Conservation (phyloP, 2,888 invertebrate species). For the Stenotaenia linearis region DNA sequence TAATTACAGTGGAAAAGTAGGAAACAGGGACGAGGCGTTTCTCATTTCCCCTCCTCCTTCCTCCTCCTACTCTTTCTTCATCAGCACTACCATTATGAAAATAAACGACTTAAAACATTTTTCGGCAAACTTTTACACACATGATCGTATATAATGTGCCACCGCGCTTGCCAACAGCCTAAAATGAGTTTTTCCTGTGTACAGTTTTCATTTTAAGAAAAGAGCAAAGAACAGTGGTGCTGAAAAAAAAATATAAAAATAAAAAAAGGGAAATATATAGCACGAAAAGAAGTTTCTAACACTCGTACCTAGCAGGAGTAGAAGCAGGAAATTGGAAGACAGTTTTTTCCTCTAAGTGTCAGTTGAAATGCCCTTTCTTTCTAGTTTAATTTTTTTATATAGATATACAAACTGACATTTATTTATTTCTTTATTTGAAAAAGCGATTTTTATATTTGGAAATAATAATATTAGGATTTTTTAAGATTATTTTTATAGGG, state of each 20-base stretch:
- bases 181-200: not conserved
- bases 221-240: not conserved
- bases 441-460: not conserved
- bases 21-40: not conserved
- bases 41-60: too few species aligned
- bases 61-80: not conserved
- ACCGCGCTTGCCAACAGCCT: not conserved
- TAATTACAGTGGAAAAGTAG: not conserved
- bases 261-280: not conserved
- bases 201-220: conserved; percentile 4
- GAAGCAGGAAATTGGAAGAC: not conserved
- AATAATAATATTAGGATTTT: too few species aligned
- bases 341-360: not conserved
- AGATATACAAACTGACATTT: not conserved
- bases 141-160: not conserved
- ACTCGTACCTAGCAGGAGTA: not conserved
- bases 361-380: not conserved
- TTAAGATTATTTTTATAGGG: too few species aligned
- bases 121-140: conserved; percentile 9
- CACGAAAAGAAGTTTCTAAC: not conserved
- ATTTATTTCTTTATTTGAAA: not conserved
- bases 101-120: not conserved
- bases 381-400: not conserved
- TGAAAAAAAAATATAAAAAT: not conserved
- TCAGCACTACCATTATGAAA: not conserved